phyloP scores from a whole-genome alignment of 1,140 invertebrate genomes.

The Scaptomyza hsui region DNA sequence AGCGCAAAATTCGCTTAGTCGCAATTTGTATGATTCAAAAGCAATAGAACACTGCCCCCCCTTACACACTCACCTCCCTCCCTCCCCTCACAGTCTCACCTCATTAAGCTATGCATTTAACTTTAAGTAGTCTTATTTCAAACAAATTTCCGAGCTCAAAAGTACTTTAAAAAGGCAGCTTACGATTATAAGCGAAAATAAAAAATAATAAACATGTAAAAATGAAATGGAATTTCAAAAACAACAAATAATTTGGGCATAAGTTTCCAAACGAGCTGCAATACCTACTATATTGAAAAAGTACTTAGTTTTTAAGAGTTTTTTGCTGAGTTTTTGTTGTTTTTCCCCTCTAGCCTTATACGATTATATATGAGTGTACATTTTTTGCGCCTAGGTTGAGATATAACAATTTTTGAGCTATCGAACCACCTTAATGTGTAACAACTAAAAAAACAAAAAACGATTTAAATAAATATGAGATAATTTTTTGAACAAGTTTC shows the following conservation, averaged over 20 bases:
- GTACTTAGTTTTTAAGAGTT: constrained; percentile 65
- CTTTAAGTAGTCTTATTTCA: constrained; percentile 73
- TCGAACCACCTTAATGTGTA: constrained; percentile 79
- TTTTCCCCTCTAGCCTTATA: constrained; percentile 57
- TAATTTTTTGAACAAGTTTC: constrained; percentile 65
- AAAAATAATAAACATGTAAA: constrained; percentile 30
- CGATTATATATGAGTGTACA: constrained; percentile 50
- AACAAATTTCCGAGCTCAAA: constrained; percentile 59
- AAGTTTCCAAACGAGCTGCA: constrained; percentile 52
- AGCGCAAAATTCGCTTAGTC: constrained; percentile 13
- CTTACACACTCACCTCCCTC: not conserved
- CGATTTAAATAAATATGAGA: constrained; percentile 75
- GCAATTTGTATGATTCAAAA: constrained; percentile 1
- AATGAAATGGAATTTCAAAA: constrained; percentile 73
- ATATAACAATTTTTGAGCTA: constrained; percentile 73
- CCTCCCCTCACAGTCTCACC: constrained; percentile 6
- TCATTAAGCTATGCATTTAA: constrained; percentile 52
- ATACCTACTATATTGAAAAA: constrained; percentile 17
- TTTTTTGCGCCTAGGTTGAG: constrained; percentile 68
- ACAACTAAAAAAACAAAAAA: constrained; percentile 56
- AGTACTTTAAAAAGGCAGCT: constrained; percentile 61
- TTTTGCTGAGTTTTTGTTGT: constrained; percentile 26
- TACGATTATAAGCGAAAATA: constrained; percentile 54
- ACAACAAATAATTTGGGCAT: constrained; percentile 61
- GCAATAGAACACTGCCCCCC: constrained; percentile 61